Percentiles rank a stretch among this genome's conserved stretches.
phyloP scores from a whole-genome alignment of 1,140 invertebrate genomes.

The Tenebrio molitor region DNA sequence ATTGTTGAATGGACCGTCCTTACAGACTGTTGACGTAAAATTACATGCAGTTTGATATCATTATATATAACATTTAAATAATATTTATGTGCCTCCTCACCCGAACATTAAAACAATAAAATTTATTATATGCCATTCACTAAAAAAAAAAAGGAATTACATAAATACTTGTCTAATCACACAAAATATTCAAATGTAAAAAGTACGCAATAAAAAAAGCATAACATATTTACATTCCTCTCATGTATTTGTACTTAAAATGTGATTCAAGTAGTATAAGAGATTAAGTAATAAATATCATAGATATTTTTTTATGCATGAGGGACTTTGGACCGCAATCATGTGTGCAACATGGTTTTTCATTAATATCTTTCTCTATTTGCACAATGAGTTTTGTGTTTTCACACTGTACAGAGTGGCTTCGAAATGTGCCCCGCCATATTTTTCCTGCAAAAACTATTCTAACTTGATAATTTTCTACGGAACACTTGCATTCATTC shows the following conservation, averaged over 20 bases:
- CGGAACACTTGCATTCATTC: too few species aligned
- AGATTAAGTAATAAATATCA: constrained; percentile 60
- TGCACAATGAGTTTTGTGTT: constrained; percentile 43
- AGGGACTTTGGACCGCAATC: constrained; percentile 48
- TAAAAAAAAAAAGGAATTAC: constrained; percentile 20
- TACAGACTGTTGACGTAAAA: constrained; percentile 46
- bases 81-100: constrained; percentile 61
- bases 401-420: background rate
- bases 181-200: constrained; percentile 49
- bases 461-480: too few species aligned
- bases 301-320: constrained; percentile 64
- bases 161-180: constrained; percentile 40
- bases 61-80: constrained; percentile 51
- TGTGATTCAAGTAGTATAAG: constrained; percentile 64
- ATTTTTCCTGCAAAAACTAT: too few species aligned
- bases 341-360: constrained; percentile 42
- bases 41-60: constrained; percentile 43
- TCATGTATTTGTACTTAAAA: constrained; percentile 62
- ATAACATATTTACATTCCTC: constrained; percentile 55
- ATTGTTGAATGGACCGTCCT: constrained; percentile 60
- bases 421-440: background rate
- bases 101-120: constrained; percentile 52
- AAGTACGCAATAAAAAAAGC: constrained; percentile 55
- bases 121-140: constrained; percentile 36
- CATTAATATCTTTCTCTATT: constrained; percentile 36